These are phyloP conservation scores for Saimiri boliviensis DNA, from an alignment of 2,113 vertebrate species.

Conservation along the genomic window DNA sequence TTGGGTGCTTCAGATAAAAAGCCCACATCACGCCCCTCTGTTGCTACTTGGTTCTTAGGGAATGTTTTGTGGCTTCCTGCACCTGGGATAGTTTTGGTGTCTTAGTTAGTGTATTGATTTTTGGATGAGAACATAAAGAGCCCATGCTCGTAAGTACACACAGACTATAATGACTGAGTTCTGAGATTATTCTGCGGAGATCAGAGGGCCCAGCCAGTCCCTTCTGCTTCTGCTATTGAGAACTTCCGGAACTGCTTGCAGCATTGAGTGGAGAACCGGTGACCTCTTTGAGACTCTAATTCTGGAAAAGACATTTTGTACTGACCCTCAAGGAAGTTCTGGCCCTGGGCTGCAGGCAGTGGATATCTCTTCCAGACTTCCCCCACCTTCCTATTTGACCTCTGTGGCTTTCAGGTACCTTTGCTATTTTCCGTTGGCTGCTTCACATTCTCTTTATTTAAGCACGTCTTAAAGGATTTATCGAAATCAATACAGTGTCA, in stretches of 20 bases:
- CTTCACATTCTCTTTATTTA: not conserved
- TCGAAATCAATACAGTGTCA: not conserved
- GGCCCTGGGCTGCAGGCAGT: not conserved
- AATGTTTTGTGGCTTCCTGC: not conserved
- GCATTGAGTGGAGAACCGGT: not conserved
- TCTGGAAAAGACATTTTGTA: not conserved
- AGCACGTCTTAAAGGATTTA: not conserved
- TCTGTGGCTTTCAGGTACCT: too few relatives aligned
- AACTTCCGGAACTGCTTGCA: too few relatives aligned
- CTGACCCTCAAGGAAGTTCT: rapidly evolving
- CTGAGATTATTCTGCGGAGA: not conserved
- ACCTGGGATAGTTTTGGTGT: not conserved
- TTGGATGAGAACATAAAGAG: not conserved
- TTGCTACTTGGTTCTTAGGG: not conserved
- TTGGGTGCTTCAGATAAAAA: not conserved
- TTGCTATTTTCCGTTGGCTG: not conserved
- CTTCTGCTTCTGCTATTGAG: too few relatives aligned
- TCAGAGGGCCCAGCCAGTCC: rapidly evolving
- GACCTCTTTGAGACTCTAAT: not conserved
- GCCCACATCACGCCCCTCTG: not conserved
- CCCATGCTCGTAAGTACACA: not conserved
- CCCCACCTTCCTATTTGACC: not conserved
- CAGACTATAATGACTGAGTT: too few relatives aligned
- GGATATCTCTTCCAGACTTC: not conserved
- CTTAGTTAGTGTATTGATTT: not conserved